phyloP scores from a whole-genome alignment of 2,113 vertebrate species.

The Gallinago paraguaiae region DNA sequence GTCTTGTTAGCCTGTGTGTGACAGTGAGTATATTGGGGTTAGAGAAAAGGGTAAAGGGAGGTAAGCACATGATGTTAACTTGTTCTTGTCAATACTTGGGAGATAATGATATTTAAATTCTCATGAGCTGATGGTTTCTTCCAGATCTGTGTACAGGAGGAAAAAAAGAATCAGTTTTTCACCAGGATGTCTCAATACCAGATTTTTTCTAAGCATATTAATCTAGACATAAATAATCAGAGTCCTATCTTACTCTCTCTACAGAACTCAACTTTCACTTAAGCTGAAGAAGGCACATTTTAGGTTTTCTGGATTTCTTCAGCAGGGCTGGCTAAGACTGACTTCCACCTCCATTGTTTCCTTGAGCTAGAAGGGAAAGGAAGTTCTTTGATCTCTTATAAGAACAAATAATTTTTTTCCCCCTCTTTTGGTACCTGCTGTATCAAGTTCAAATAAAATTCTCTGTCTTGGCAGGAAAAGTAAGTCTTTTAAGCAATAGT shows the following conservation, averaged over 20 bases:
- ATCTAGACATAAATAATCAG: neutral
- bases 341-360: neutral
- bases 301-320: neutral
- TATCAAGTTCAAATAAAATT: neutral
- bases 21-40: fast-evolving
- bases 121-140: neutral
- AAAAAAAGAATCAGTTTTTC: neutral
- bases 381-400: neutral
- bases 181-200: neutral
- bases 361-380: slow-evolving; percentile 2
- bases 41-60: neutral
- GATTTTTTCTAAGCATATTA: neutral
- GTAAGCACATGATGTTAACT: neutral
- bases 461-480: neutral
- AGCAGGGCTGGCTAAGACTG: neutral
- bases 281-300: neutral
- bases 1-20: neutral
- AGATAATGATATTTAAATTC: neutral
- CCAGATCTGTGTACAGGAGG: neutral
- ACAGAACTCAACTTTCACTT: neutral
- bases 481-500: neutral
- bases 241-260: neutral
- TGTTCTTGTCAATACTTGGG: neutral
- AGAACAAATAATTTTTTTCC: neutral
- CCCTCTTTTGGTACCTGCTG: neutral